Conservation (phyloP, 2,888 invertebrate genomes). For the Tricholauxania praeusta region DNA sequence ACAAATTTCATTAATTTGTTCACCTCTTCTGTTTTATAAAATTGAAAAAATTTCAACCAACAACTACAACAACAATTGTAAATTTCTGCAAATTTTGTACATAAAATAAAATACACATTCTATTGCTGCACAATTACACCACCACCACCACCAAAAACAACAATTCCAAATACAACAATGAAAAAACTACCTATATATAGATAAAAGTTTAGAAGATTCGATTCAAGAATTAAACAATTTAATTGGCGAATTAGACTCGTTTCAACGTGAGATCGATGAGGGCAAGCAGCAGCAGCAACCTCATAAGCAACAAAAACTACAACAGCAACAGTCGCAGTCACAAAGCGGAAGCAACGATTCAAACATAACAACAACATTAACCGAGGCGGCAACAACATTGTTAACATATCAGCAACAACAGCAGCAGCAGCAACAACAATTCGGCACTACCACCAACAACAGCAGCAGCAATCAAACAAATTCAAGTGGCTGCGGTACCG, state of each 20-base stretch:
- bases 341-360: conserved; percentile 16
- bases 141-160: conserved; percentile 48
- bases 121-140: conserved; percentile 36
- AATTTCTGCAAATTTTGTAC: conserved; percentile 31
- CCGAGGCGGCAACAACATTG: conserved; percentile 39
- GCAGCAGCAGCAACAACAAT: conserved; percentile 34
- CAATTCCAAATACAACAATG: conserved; percentile 46
- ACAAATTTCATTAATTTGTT: conserved; percentile 4
- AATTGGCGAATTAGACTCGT: conserved; percentile 69
- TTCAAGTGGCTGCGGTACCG: conserved; percentile 63
- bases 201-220: conserved; percentile 69
- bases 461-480: conserved; percentile 62
- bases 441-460: conserved; percentile 36
- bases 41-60: conserved; percentile 15
- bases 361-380: conserved; percentile 41
- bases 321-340: conserved; percentile 42
- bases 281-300: conserved; percentile 55
- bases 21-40: conserved; percentile 7
- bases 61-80: conserved; percentile 37
- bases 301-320: conserved; percentile 40
- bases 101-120: conserved; percentile 30
- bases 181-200: conserved; percentile 55
- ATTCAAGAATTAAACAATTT: conserved; percentile 69
- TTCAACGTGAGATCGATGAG: conserved; percentile 68
- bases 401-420: conserved; percentile 45